Conservation (phyloP, 2,113 vertebrate genomes). For the Nanorana parkeri region DNA sequence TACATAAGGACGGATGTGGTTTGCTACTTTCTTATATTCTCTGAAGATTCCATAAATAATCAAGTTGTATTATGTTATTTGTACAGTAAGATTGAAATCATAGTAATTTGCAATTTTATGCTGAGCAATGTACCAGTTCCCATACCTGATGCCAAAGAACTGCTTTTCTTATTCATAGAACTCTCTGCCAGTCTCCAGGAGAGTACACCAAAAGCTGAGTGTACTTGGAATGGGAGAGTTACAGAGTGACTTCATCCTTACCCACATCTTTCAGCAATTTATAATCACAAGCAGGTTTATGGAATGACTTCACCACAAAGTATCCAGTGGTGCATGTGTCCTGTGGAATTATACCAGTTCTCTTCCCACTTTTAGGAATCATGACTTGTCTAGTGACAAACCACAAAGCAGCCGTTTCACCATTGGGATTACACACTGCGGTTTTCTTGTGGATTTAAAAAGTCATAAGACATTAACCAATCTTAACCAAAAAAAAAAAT, state of each 20-base stretch:
- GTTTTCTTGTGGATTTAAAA: background rate
- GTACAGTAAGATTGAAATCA: background rate
- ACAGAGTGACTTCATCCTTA: slow-evolving; percentile 15
- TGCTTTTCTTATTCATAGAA: background rate
- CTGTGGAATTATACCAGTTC: background rate
- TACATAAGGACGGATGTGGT: too few relatives aligned
- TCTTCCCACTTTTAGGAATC: background rate
- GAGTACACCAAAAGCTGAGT: background rate
- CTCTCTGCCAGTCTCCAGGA: background rate
- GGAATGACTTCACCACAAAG: slow-evolving; percentile 2
- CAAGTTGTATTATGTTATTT: background rate
- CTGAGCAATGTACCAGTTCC: background rate
- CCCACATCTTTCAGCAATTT: slow-evolving; percentile 7
- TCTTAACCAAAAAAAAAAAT: too few relatives aligned
- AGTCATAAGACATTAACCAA: background rate
- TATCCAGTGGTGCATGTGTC: background rate
- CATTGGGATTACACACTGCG: background rate
- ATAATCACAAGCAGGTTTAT: background rate
- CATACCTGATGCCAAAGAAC: background rate
- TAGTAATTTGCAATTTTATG: background rate
- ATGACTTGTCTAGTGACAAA: background rate
- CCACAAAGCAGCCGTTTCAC: background rate
- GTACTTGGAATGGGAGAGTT: background rate
- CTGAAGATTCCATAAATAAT: too few relatives aligned
- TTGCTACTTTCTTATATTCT: too few relatives aligned